A percentile compares a stretch with the other conserved stretches of the same genome.
Evolutionary conservation across 92 coral and sea anemone genomes (phyloP).

Genomic region (Metridium senile): DNA sequence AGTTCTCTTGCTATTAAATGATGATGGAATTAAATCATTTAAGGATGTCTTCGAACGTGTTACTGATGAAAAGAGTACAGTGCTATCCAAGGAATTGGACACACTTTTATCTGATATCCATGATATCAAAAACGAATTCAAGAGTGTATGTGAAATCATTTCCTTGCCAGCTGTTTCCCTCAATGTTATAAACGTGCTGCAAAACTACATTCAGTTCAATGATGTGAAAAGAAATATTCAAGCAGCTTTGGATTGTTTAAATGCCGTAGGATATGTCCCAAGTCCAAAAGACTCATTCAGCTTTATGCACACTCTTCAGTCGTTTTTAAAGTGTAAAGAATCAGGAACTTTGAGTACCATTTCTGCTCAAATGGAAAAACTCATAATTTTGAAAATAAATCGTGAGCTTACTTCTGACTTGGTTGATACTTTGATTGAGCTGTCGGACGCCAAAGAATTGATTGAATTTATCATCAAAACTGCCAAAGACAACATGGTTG

Average conservation of each 20-base stretch:
- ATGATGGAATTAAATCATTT: constrained; percentile 22
- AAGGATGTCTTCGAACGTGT: constrained; percentile 5
- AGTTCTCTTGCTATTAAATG: constrained; percentile 14
- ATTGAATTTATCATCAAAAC: constrained; percentile 68
- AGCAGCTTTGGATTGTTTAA: constrained; percentile 38
- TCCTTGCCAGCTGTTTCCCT: neutral
- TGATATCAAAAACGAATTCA: constrained; percentile 55
- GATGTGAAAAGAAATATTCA: constrained; percentile 42
- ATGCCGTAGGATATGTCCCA: constrained; percentile 51
- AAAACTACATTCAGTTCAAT: constrained; percentile 45
- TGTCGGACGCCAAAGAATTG: constrained; percentile 67
- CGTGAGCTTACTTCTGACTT: constrained; percentile 44
- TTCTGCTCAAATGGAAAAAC: constrained; percentile 15
- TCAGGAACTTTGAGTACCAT: constrained; percentile 27
- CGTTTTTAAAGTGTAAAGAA: constrained; percentile 6
- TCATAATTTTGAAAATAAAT: constrained; percentile 30
- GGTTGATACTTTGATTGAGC: constrained; percentile 51
- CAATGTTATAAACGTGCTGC: constrained; percentile 29
- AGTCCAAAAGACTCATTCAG: neutral
- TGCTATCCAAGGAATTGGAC: constrained; percentile 37
- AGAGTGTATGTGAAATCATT: constrained; percentile 36
- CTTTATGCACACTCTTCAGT: constrained; percentile 34
- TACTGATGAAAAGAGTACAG: constrained; percentile 15
- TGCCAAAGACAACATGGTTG: constrained; percentile 83
- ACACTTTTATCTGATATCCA: constrained; percentile 38